These are phyloP conservation scores for Tachina lurida DNA, from an alignment of 2,888 invertebrate species.

Conservation along the genomic window DNA sequence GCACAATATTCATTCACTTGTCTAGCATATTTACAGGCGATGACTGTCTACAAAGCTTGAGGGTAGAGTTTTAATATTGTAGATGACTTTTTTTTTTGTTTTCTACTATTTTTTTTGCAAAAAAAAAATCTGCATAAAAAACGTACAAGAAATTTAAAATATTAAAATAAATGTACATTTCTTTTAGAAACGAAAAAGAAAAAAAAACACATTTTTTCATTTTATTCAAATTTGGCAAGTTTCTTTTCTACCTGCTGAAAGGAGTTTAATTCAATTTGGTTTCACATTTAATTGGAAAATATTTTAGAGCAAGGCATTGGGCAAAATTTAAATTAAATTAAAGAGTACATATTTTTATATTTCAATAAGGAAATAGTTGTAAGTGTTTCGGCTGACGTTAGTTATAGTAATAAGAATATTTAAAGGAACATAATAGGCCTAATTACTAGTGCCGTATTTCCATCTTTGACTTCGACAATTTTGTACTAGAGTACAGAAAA, in stretches of 20 bases:
- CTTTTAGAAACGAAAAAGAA: slow-evolving; percentile 21
- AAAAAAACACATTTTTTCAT: slow-evolving; percentile 11
- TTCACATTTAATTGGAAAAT: slow-evolving; percentile 43
- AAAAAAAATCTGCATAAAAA: slow-evolving; percentile 18
- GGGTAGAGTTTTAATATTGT: slow-evolving; percentile 61
- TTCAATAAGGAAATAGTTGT: neutral
- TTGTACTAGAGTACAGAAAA: no score
- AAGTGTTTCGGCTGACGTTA: neutral
- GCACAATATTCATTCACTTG: slow-evolving; percentile 31
- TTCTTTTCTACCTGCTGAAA: slow-evolving; percentile 37
- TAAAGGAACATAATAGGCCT: neutral
- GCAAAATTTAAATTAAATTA: slow-evolving; percentile 36
- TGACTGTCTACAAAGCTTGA: slow-evolving; percentile 56
- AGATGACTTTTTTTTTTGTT: slow-evolving; percentile 38
- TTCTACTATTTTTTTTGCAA: neutral
- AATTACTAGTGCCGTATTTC: no score
- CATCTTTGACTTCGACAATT: no score
- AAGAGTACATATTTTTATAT: neutral
- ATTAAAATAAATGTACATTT: slow-evolving; percentile 52
- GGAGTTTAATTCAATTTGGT: slow-evolving; percentile 42
- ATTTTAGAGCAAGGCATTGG: slow-evolving; percentile 9
- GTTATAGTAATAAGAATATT: neutral
- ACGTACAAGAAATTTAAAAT: slow-evolving; percentile 39
- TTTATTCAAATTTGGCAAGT: slow-evolving; percentile 50
- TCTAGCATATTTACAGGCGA: slow-evolving; percentile 61